A percentile compares a stretch with the other conserved stretches of the same genome.
Evolutionary conservation across 2,888 invertebrate species (phyloP).

Genomic region (Zele albiditarsus): DNA sequence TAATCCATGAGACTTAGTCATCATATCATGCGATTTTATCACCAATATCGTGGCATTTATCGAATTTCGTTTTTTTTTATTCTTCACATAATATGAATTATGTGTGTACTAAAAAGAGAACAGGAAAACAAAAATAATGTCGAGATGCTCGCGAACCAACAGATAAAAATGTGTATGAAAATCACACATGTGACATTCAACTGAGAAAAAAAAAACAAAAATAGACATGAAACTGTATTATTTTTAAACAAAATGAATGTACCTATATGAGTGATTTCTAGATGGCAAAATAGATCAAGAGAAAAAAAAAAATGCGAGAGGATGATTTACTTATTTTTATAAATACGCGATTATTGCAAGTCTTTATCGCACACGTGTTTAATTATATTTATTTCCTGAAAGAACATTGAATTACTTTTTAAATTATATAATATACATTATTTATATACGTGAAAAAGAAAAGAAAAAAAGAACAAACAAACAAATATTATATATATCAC

Average conservation of each 20-base stretch:
- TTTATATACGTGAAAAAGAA: slow-evolving; percentile 18
- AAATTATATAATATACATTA: slow-evolving; percentile 16
- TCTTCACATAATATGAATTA: slow-evolving; percentile 39
- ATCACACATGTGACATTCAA: not conserved
- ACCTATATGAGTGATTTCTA: slow-evolving; percentile 34
- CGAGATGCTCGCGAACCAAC: not conserved
- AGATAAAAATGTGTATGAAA: not conserved
- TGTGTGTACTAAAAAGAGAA: slow-evolving; percentile 11
- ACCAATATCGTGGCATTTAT: slow-evolving; percentile 37
- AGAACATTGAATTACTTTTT: slow-evolving; percentile 33
- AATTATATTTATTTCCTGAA: slow-evolving; percentile 46
- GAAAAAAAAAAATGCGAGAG: slow-evolving; percentile 18
- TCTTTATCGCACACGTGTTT: slow-evolving; percentile 35
- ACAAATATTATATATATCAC: slow-evolving; percentile 1
- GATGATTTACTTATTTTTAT: slow-evolving; percentile 49
- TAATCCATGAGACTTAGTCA: slow-evolving; percentile 34
- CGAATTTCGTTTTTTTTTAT: slow-evolving; percentile 22
- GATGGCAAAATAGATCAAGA: slow-evolving; percentile 29
- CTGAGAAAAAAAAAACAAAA: not conserved
- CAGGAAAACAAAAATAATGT: slow-evolving; percentile 17
- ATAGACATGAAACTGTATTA: slow-evolving; percentile 33
- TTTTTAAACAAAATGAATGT: slow-evolving; percentile 32
- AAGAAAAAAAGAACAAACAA: not conserved
- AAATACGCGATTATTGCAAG: slow-evolving; percentile 41
- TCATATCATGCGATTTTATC: slow-evolving; percentile 8